Conservation (phyloP, 64 coral and sea anemone species). For the Orbicella faveolata region DNA sequence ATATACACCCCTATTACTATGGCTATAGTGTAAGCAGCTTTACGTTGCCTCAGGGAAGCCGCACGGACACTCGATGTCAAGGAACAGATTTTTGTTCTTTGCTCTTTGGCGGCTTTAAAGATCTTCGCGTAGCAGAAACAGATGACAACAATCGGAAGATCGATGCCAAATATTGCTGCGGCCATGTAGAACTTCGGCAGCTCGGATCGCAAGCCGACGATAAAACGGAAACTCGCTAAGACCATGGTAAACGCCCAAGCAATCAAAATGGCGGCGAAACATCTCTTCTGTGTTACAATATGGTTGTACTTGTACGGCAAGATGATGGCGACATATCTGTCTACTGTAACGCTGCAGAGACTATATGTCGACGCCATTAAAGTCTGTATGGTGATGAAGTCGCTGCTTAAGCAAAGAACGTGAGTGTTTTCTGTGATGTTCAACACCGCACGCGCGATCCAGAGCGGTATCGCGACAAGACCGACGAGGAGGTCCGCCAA, state of each 20-base stretch:
- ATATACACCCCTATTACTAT: neutral
- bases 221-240: neutral
- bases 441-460: neutral
- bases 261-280: neutral
- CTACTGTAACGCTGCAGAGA: neutral
- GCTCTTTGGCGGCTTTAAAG: neutral
- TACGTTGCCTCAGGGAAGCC: neutral
- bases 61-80: neutral
- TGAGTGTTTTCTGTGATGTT: neutral
- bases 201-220: neutral
- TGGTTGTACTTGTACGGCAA: neutral
- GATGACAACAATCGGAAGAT: conserved; percentile 4
- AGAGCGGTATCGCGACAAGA: neutral
- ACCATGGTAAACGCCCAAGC: neutral
- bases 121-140: neutral
- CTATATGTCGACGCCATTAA: conserved; percentile 5
- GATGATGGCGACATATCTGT: neutral
- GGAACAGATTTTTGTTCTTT: neutral
- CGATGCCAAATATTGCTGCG: neutral
- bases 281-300: neutral
- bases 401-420: neutral
- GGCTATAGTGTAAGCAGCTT: neutral
- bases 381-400: neutral
- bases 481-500: neutral
- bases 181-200: neutral